Percentiles rank a stretch among this genome's conserved stretches.
Conservation (phyloP, 2,888 invertebrate genomes). For the Cheilosia variabilis region DNA sequence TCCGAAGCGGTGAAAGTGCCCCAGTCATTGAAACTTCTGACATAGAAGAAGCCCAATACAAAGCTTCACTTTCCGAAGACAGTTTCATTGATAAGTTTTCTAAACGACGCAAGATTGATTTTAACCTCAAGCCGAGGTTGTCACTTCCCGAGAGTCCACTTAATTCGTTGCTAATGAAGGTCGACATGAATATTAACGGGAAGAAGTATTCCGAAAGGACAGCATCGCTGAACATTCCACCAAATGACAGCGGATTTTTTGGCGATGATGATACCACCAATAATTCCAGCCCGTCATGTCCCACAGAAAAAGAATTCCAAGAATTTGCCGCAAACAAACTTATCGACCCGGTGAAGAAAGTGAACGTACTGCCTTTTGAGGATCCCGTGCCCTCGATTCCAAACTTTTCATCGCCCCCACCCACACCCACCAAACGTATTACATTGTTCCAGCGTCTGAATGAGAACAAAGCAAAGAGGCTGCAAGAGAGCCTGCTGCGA, state of each 20-base stretch:
- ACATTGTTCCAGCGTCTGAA: slow-evolving; percentile 77
- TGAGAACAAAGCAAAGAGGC: slow-evolving; percentile 77
- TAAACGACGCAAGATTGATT: slow-evolving; percentile 79
- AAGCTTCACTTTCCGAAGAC: slow-evolving; percentile 78
- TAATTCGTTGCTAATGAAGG: slow-evolving; percentile 80
- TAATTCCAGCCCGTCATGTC: slow-evolving; percentile 60
- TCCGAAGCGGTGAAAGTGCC: slow-evolving; percentile 68
- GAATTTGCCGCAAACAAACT: slow-evolving; percentile 75
- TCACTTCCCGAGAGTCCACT: slow-evolving; percentile 78
- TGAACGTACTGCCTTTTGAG: slow-evolving; percentile 77
- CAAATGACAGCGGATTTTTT: slow-evolving; percentile 51
- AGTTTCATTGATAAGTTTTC: slow-evolving; percentile 82
- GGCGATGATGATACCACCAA: slow-evolving; percentile 40
- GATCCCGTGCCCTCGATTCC: slow-evolving; percentile 73
- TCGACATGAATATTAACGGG: slow-evolving; percentile 77
- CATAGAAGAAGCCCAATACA: slow-evolving; percentile 77
- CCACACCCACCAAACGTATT: slow-evolving; percentile 77
- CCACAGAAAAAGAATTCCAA: slow-evolving; percentile 77
- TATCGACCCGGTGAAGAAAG: slow-evolving; percentile 76
- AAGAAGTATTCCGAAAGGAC: slow-evolving; percentile 24
- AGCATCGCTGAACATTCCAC: slow-evolving; percentile 34
- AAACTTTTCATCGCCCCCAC: slow-evolving; percentile 73
- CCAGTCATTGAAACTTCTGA: slow-evolving; percentile 76
- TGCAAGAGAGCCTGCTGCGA: slow-evolving; percentile 75
- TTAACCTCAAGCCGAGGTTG: slow-evolving; percentile 77